phyloP scores from a whole-genome alignment of 2,888 invertebrate genomes.

The Patella ulyssiponensis region DNA sequence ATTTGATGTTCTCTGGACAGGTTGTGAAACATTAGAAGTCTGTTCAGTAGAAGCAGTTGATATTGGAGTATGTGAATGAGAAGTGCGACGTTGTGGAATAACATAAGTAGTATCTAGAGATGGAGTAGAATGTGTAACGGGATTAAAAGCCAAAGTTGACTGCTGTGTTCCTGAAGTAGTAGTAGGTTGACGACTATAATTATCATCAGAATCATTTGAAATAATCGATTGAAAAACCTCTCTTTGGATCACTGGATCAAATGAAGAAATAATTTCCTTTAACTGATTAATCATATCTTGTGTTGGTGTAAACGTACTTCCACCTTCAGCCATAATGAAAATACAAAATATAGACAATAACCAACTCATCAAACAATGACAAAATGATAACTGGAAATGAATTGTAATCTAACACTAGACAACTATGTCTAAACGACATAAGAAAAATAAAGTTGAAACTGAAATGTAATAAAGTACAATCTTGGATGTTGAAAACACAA shows the following conservation, averaged over 20 bases:
- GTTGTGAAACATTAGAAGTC: too few species aligned
- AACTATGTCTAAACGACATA: too few species aligned
- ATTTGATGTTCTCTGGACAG: background rate
- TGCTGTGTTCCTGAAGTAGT: background rate
- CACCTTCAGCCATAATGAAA: background rate
- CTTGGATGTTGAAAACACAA: too few species aligned
- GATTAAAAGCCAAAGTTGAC: background rate
- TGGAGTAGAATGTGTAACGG: background rate
- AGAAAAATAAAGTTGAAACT: too few species aligned
- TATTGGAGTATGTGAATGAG: background rate
- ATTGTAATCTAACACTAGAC: too few species aligned
- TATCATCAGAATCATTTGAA: too few species aligned
- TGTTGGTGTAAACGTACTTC: background rate
- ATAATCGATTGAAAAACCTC: too few species aligned
- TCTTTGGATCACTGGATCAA: background rate
- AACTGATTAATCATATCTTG: background rate
- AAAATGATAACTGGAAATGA: too few species aligned
- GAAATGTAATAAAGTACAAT: too few species aligned
- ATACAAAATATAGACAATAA: too few species aligned
- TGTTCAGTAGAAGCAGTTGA: too few species aligned
- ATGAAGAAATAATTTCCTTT: background rate
- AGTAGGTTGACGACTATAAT: background rate
- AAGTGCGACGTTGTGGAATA: background rate
- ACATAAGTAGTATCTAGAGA: background rate
- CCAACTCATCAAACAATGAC: too few species aligned